Conservation (phyloP, 1,140 invertebrate genomes). For the Latrodectus geometricus region DNA sequence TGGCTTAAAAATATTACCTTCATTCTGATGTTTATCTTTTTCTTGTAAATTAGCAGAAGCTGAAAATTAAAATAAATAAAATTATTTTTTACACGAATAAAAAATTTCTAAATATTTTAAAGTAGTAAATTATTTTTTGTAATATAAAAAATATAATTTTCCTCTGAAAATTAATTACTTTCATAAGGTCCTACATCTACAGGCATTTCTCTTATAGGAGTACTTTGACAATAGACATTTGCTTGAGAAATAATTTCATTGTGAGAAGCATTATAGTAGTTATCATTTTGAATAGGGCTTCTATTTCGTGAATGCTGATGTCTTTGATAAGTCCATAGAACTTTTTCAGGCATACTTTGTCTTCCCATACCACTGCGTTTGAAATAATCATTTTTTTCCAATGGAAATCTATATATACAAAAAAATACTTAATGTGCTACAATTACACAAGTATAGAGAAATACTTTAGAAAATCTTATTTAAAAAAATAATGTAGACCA, state of each 20-base stretch:
- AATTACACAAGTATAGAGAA: not conserved
- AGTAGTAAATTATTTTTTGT: not conserved
- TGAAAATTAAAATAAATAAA: not conserved
- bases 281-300: not conserved
- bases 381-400: conserved; percentile 27
- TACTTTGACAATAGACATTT: conserved; percentile 15
- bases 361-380: conserved; percentile 81
- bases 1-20: no score
- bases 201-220: conserved; percentile 43
- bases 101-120: not conserved
- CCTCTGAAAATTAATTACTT: conserved; percentile 24
- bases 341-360: conserved; percentile 98
- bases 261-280: not conserved
- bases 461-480: not conserved
- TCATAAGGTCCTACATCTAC: conserved; percentile 54
- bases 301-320: conserved; percentile 3
- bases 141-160: not conserved
- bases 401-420: not conserved
- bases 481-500: no score
- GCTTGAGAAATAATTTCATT: not conserved
- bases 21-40: no score
- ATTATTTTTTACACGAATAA: not conserved
- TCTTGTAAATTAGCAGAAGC: no score
- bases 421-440: not conserved
- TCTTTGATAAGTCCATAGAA: conserved; percentile 67